These are phyloP conservation scores for Isurus oxyrinchus DNA, from an alignment of 2,113 vertebrate species.

Conservation along the genomic window DNA sequence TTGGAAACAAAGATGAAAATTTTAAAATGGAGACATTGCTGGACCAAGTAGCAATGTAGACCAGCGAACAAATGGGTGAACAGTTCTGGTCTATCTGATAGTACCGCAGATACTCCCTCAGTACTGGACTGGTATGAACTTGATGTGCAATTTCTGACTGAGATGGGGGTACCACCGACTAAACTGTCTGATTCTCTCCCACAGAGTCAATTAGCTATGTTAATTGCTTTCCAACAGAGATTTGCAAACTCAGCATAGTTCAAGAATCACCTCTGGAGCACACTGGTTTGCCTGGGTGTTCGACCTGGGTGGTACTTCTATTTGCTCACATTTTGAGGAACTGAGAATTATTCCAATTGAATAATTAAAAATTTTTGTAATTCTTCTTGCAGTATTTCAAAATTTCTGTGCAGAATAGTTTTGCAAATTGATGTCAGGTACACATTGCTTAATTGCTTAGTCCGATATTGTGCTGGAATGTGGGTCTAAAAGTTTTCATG, in stretches of 20 bases:
- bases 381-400: background rate
- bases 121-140: background rate
- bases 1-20: background rate
- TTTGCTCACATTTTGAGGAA: background rate
- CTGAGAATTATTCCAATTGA: background rate
- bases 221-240: background rate
- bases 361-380: background rate
- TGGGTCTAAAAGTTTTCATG: background rate
- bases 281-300: background rate
- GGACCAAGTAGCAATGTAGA: background rate
- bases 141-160: background rate
- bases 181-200: background rate
- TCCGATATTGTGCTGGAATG: background rate
- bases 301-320: background rate
- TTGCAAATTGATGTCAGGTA: background rate
- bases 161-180: background rate
- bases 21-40: background rate
- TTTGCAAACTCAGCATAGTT: background rate
- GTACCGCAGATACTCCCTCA: background rate
- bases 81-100: background rate
- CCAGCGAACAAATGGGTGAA: background rate
- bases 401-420: background rate
- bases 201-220: background rate
- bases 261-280: background rate
- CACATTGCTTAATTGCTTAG: background rate